phyloP scores from a whole-genome alignment of 2,113 vertebrate species.

The Syrmaticus mikado region DNA sequence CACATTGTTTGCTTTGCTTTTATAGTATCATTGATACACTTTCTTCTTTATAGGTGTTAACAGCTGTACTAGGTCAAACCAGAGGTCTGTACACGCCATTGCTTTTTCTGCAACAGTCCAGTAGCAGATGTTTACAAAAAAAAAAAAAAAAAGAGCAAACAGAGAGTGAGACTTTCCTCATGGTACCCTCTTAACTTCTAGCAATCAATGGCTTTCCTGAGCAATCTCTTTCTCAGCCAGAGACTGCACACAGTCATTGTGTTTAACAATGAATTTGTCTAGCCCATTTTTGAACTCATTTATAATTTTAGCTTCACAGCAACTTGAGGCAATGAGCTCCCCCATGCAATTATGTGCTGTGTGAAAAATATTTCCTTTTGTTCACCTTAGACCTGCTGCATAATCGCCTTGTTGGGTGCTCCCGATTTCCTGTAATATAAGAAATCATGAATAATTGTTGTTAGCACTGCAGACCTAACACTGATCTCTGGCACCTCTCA shows the following conservation, averaged over 20 bases:
- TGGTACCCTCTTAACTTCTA: neutral
- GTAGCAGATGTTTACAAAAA: constrained; percentile 1
- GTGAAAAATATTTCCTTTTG: constrained; percentile 59
- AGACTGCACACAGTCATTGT: constrained; percentile 9
- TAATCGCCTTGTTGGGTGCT: constrained; percentile 41
- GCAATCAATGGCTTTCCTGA: constrained; percentile 28
- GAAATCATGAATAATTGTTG: constrained; percentile 31
- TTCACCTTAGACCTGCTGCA: constrained; percentile 47
- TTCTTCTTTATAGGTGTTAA: neutral
- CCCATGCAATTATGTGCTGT: neutral
- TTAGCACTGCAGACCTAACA: constrained; percentile 8
- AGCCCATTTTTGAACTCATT: constrained; percentile 50
- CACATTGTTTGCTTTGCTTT: neutral
- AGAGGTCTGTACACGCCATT: neutral
- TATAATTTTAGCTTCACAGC: constrained; percentile 46
- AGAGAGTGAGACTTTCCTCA: neutral
- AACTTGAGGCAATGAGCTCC: constrained; percentile 47
- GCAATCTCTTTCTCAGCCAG: constrained; percentile 36
- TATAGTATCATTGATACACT: neutral
- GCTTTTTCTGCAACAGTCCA: neutral
- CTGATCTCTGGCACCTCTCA: constrained; percentile 7
- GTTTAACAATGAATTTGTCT: constrained; percentile 52
- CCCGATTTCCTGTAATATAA: neutral
- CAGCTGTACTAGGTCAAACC: constrained; percentile 1
- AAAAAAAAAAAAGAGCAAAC: constrained; percentile 1